A percentile compares a stretch with the other conserved stretches of the same genome.
phyloP scores from a whole-genome alignment of 2,888 invertebrate species.

The Lasioglossum figueresi region DNA sequence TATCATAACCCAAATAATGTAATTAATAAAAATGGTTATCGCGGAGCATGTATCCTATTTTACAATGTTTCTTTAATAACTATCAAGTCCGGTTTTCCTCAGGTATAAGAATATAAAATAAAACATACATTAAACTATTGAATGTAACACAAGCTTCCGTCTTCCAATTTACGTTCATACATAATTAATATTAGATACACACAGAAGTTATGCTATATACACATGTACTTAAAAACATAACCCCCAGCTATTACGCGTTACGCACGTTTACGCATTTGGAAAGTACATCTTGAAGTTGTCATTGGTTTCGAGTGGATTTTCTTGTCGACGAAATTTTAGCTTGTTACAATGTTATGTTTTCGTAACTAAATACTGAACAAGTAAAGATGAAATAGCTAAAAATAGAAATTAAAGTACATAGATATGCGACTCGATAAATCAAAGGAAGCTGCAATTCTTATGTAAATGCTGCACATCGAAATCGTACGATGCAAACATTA shows the following conservation, averaged over 20 bases:
- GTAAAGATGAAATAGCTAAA: constrained; percentile 22
- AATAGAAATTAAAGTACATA: constrained; percentile 17
- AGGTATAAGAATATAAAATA: constrained; percentile 36
- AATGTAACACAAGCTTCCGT: constrained; percentile 38
- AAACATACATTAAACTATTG: constrained; percentile 27
- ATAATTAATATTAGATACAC: constrained; percentile 55
- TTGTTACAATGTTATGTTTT: constrained; percentile 13
- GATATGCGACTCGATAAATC: constrained; percentile 33
- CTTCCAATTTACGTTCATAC: constrained; percentile 46
- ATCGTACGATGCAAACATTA: background rate
- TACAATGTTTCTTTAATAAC: constrained; percentile 7
- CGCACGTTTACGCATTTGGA: constrained; percentile 24
- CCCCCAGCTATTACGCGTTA: constrained; percentile 32
- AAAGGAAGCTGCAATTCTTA: background rate
- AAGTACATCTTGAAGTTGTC: constrained; percentile 28
- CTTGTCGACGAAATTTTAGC: constrained; percentile 20
- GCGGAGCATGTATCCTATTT: constrained; percentile 1
- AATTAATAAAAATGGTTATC: constrained; percentile 83
- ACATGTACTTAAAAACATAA: constrained; percentile 48
- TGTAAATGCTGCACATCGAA: constrained; percentile 1
- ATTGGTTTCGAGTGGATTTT: constrained; percentile 13
- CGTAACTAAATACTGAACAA: background rate
- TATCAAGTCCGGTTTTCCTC: constrained; percentile 12
- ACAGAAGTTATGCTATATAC: constrained; percentile 35
- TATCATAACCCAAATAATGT: constrained; percentile 63